Evolutionary conservation across 2,888 invertebrate genomes (phyloP).

Genomic region (Cheilosia variabilis): DNA sequence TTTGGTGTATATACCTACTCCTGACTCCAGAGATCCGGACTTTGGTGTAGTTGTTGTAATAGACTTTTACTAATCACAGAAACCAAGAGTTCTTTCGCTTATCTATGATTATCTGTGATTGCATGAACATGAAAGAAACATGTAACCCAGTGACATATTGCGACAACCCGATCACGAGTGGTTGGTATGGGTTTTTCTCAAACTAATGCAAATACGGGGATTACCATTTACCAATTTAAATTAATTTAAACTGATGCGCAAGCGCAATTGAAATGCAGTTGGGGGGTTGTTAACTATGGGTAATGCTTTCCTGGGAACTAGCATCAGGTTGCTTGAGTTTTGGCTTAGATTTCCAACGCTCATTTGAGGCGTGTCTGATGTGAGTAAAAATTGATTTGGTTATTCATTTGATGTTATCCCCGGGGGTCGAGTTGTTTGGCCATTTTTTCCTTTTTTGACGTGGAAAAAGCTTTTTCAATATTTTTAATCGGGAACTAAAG

Average conservation of each 20-base stretch:
- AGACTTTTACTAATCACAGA: conserved; percentile 39
- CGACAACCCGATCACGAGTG: conserved; percentile 60
- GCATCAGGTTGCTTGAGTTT: too few relatives aligned
- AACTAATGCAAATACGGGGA: conserved; percentile 17
- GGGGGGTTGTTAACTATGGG: too few relatives aligned
- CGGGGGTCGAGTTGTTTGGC: too few relatives aligned
- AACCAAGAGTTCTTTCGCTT: conserved; percentile 37
- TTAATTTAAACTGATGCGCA: conserved; percentile 10
- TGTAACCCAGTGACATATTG: conserved; percentile 66
- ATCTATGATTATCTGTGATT: conserved; percentile 67
- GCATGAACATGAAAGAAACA: conserved; percentile 47
- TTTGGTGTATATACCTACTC: conserved; percentile 5
- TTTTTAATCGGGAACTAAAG: too few relatives aligned
- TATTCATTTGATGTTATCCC: too few relatives aligned
- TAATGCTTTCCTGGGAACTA: too few relatives aligned
- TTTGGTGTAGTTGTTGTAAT: conserved; percentile 18
- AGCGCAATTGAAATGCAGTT: neutral
- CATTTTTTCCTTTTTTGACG: too few relatives aligned
- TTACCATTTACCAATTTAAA: conserved; percentile 10
- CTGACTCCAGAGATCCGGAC: conserved; percentile 17
- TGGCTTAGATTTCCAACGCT: too few relatives aligned
- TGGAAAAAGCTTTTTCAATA: too few relatives aligned
- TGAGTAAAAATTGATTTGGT: too few relatives aligned
- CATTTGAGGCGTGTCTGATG: too few relatives aligned
- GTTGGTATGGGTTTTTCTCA: neutral